Base-by-base conservation (phyloP, 2,113 vertebrate species). In the Corythoichthys haematopterus region DNA sequence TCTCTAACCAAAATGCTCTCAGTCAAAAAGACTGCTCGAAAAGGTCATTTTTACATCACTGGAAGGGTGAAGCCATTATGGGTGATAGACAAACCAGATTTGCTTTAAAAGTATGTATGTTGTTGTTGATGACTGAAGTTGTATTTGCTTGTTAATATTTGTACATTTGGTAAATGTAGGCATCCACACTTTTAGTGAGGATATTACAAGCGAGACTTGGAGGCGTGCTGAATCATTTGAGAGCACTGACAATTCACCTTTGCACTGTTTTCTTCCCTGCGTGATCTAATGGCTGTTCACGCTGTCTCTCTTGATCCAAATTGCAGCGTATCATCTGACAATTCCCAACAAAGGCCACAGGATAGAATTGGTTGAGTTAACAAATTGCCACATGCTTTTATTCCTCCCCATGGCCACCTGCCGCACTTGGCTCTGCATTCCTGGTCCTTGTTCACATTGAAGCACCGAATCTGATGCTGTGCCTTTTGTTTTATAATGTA, bases 401-500 rank as follows among this genome's bases (percentile, higher is more conserved):
- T 33, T 35, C 14, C 16, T 33, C 55, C 20, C 20, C 20, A 28
- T 28, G 20, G 20, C 20, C 20, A 28, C 61, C 69, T 6, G 45
- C 70, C 12, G 51, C 50, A 61, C 20, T 63, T 56, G 66, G 65
- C 46, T 72, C 57, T 62, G 66, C 63, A 15, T 72, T 74, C 53
- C 68, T 75, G 65, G 43, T 79, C 58, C 53, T 61, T 58, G 70
- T 64, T 62, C 64, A 33, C 53, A 43, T 74, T 56, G 36, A 51
- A 66, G 62, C 68, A 48, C 55, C 72, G 38, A 77, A 60, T 73
- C 68, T 62, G 64, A 46, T 65, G 74, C 62, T 62, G 46, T 65
- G 14, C 50, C 66, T 71, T 65, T 79, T 48, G 65, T 74, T 78
- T 80, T 50, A 35, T 79, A 78, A 77, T 76, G 80, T 76, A 73